Evolutionary conservation across 1,140 invertebrate genomes (phyloP).

Genomic region (Drosophila oshimai): DNA sequence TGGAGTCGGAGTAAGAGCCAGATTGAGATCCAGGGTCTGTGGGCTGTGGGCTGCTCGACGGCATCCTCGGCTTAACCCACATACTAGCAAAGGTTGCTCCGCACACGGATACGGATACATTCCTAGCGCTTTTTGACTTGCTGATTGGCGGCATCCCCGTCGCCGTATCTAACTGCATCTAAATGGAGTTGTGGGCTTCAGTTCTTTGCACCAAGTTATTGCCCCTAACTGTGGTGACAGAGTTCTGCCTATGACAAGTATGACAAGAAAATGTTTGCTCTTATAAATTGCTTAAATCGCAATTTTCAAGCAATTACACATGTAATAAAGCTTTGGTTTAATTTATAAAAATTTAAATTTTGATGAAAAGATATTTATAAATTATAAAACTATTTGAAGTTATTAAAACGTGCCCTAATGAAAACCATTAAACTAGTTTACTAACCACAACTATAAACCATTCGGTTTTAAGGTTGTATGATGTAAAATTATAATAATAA

Average conservation of each 20-base stretch:
- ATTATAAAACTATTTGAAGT: no score
- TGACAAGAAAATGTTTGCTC: no score
- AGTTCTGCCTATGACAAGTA: neutral
- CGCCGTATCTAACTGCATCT: conserved; percentile 37
- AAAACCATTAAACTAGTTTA: no score
- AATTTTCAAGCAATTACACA: no score
- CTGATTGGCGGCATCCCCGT: conserved; percentile 56
- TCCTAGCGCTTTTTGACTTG: conserved; percentile 51
- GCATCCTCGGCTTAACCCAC: conserved; percentile 54
- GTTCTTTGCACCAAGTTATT: conserved; percentile 21
- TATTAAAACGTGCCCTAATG: no score
- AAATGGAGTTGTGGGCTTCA: conserved; percentile 40
- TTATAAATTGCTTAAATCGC: no score
- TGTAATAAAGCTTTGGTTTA: no score
- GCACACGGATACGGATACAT: conserved; percentile 27
- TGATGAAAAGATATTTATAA: no score
- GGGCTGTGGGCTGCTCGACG: conserved; percentile 44
- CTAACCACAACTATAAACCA: no score
- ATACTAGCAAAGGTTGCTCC: conserved; percentile 15
- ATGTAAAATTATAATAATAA: no score
- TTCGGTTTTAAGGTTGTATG: no score
- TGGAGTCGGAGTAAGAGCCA: conserved; percentile 26
- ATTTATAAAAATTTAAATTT: no score
- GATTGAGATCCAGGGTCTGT: conserved; percentile 36
- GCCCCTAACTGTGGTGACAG: neutral